A percentile compares a stretch with the other conserved stretches of the same genome.
These are phyloP conservation scores for Tenthredo mesomela DNA, from an alignment of 2,888 invertebrate genomes.

Conservation along the genomic window DNA sequence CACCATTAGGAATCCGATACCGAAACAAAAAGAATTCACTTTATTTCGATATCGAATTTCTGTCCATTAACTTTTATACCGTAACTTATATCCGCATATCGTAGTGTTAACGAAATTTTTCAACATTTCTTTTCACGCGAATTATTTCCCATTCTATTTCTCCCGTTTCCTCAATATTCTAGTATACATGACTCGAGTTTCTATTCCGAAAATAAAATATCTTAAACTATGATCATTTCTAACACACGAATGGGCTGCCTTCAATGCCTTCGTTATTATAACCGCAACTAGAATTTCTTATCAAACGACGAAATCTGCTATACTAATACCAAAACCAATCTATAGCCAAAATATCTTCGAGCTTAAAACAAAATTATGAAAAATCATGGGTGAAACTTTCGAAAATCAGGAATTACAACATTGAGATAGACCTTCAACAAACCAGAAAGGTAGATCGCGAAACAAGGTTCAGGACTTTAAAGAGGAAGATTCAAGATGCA, in stretches of 20 bases:
- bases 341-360: not conserved
- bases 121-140: not conserved
- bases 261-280: not conserved
- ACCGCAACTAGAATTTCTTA: not conserved
- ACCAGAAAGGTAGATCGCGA: not conserved
- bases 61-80: slow-evolving; percentile 32
- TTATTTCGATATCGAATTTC: slow-evolving; percentile 39
- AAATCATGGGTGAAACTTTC: not conserved
- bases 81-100: not conserved
- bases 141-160: not conserved
- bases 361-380: not conserved
- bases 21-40: slow-evolving; percentile 54
- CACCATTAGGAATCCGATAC: slow-evolving; percentile 75
- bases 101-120: not conserved
- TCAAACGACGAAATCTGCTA: not conserved
- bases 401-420: not conserved
- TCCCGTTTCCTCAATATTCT: not conserved
- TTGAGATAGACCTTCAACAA: not conserved
- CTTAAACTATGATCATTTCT: not conserved
- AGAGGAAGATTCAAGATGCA: slow-evolving; percentile 43
- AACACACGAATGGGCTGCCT: not conserved
- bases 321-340: not conserved
- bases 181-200: not conserved
- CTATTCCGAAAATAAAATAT: not conserved
- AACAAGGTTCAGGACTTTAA: slow-evolving; percentile 7